phyloP scores from a whole-genome alignment of 2,888 invertebrate genomes.

The Drosophila ochracea region DNA sequence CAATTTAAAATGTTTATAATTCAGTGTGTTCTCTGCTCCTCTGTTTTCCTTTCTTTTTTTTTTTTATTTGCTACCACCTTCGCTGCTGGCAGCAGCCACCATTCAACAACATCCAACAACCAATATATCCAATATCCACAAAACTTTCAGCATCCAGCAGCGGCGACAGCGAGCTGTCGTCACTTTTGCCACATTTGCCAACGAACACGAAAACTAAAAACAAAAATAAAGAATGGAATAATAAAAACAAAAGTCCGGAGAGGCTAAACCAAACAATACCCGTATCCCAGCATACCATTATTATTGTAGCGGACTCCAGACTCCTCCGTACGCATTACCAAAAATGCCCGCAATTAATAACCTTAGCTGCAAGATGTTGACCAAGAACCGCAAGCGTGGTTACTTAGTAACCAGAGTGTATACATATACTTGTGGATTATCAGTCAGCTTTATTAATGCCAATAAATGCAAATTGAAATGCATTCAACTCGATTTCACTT shows the following conservation, averaged over 20 bases:
- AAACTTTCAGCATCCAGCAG: slow-evolving; percentile 41
- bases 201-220: slow-evolving; percentile 20
- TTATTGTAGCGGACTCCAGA: slow-evolving; percentile 26
- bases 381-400: slow-evolving; percentile 26
- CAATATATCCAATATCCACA: slow-evolving; percentile 16
- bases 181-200: slow-evolving; percentile 47
- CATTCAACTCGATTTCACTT: slow-evolving; percentile 35
- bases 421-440: slow-evolving; percentile 18
- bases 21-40: slow-evolving; percentile 67
- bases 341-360: slow-evolving; percentile 23
- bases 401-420: slow-evolving; percentile 31
- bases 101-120: slow-evolving; percentile 19
- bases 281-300: slow-evolving; percentile 25
- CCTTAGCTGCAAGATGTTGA: not conserved
- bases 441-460: slow-evolving; percentile 40
- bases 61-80: slow-evolving; percentile 45
- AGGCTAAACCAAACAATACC: slow-evolving; percentile 23
- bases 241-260: slow-evolving; percentile 34
- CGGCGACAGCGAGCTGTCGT: slow-evolving; percentile 56
- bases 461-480: slow-evolving; percentile 74
- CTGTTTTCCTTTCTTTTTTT: slow-evolving; percentile 28
- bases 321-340: slow-evolving; percentile 8
- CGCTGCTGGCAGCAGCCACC: slow-evolving; percentile 34
- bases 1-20: slow-evolving; percentile 82
- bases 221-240: slow-evolving; percentile 26